These are phyloP conservation scores for Oithona nana DNA, from an alignment of 2,888 invertebrate species.

Conservation along the genomic window DNA sequence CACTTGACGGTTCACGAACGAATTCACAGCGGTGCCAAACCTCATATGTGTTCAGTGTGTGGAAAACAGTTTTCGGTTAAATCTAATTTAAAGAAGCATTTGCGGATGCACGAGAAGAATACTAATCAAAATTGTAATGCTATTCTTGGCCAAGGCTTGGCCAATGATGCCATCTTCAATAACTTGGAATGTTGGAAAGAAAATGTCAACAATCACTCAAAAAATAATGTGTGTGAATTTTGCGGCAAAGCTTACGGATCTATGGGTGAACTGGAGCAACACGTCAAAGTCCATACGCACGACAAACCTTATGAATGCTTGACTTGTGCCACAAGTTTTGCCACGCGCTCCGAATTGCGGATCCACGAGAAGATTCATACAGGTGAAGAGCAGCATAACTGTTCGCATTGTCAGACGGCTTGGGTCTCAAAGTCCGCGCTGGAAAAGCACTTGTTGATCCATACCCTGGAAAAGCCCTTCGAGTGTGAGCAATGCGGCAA, in stretches of 20 bases:
- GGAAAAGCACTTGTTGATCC: slow-evolving; percentile 19
- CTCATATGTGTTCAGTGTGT: slow-evolving; percentile 19
- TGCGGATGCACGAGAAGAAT: slow-evolving; percentile 18
- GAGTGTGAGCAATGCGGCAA: slow-evolving; percentile 20
- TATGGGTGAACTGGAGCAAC: background rate
- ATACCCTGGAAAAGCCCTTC: slow-evolving; percentile 19
- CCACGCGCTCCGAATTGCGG: background rate
- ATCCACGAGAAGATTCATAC: slow-evolving; percentile 1
- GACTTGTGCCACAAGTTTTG: background rate
- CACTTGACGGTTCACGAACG: slow-evolving; percentile 20
- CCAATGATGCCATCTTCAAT: no score
- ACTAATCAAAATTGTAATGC: background rate
- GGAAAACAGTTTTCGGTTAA: slow-evolving; percentile 19
- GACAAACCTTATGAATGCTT: slow-evolving; percentile 15
- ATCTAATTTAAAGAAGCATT: slow-evolving; percentile 19
- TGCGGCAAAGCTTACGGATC: background rate
- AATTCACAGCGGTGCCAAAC: slow-evolving; percentile 19
- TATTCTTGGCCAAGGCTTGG: no score
- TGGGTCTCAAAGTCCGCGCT: slow-evolving; percentile 19
- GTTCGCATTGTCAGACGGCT: slow-evolving; percentile 19
- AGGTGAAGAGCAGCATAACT: slow-evolving; percentile 9
- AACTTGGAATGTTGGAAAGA: no score
- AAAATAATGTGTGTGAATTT: slow-evolving; percentile 2
- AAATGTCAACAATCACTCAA: background rate
- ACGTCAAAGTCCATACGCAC: background rate